Evolutionary conservation across 2,113 vertebrate genomes (phyloP), one percentile per base, ranked within the genome.

Genomic region (Myrmophylax atrothorax): DNA sequence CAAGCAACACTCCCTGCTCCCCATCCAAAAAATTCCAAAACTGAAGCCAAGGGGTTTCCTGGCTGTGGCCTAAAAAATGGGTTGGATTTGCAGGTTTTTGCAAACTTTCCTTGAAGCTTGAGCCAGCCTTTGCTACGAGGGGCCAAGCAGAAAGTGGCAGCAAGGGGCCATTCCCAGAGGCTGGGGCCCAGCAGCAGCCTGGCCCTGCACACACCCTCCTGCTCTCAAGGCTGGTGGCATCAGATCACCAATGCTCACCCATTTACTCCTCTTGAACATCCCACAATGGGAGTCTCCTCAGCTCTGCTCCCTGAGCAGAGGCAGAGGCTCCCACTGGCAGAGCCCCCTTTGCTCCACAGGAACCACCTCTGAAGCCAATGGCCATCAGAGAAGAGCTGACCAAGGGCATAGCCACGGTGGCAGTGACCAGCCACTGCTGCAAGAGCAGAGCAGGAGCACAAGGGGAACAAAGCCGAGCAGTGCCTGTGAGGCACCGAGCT

Each of bases 211-310:
- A 11, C n/a, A 24, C 9, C 29, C 42, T 79, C 44, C 38, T 18
- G 55, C 29, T 64, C 26, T 33, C 3, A 0, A 40, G 35, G 29
- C 29, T 46, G 49, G 3, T 40, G 10, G n/a, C 3, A 0, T 47
- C 64, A 24, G 9, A 50, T 52, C 73, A 67, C 59, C 5, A 1
- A 9, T 6, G 3, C 3, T 72, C 67, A 46, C 44, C 29, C 2
- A 0, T 40, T 64, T 44, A 63, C 14, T 46, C 62, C 67, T 86
- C 63, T 73, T 2, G 0, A 25, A 29, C 73, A 37, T 25, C 35
- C 73, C 73, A 44, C 35, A 14, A 17, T 16, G 14, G 31, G 12
- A 67, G 47, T 26, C 19, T 74, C 47, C 77, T 73, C 40, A 17
- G 35, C 24, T 86, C 63, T 84, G 85, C 59, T 79, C 42, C 62